Evolutionary conservation across 2,888 invertebrate genomes (phyloP), one percentile per base, ranked within the genome.

Genomic region (Aquatica leii): DNA sequence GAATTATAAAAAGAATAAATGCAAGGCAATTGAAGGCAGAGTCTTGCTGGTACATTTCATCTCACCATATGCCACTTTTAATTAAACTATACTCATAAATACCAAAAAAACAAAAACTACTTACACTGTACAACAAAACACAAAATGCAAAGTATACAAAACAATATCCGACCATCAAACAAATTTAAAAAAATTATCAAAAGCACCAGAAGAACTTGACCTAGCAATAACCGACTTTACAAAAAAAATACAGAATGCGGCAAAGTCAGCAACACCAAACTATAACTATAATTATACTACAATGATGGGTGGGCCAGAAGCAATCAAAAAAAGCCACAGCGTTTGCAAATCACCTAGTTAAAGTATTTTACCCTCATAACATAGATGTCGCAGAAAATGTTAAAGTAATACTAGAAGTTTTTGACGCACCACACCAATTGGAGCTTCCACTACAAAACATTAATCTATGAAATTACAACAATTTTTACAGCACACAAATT

Each of bases 101-200:
- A 34, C 37, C 35, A 34, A 35, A 52, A 52, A 52, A 52, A 17
- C 52, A 51, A 12, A 52, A 35, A 52, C 52, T 34, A 40, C 37
- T 12, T 12, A 40, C 53, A n/a, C n/a, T n/a, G n/a, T n/a, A n/a
- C n/a, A n/a, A n/a, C n/a, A n/a, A n/a, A n/a, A n/a, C n/a, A n/a
- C n/a, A n/a, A n/a, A n/a, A n/a, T n/a, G n/a, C n/a, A n/a, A n/a
- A n/a, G n/a, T n/a, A n/a, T n/a, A 12, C 40, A 37, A 6, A 53
- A 40, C 49, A 41, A 53, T 31, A 6, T 31, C 9, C 5, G 31
- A 31, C 31, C 31, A 31, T 6, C n/a, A 31, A 31, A 31, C 9
- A 6, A 31, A 31, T 31, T 31, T 31, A 9, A 31, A 31, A 31
- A 31, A 4, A 9, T 31, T 20, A 31, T 48, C 8, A 6, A 43